Percentiles rank a stretch among this genome's conserved stretches.
Evolutionary conservation across 2,113 vertebrate genomes (phyloP).

Genomic region (Kryptolebias marmoratus): DNA sequence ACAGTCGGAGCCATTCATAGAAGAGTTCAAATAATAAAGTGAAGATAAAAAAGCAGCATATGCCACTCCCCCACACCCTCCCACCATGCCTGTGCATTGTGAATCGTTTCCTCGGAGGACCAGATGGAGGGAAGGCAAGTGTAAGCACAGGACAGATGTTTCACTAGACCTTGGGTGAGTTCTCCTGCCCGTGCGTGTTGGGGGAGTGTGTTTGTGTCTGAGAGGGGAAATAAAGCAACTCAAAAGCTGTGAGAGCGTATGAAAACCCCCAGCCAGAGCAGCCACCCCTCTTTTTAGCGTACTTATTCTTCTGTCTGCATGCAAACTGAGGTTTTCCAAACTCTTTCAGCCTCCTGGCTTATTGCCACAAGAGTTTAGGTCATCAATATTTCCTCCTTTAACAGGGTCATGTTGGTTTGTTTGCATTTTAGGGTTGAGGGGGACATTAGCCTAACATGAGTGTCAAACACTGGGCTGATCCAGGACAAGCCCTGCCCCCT

Average conservation of each 20-base stretch:
- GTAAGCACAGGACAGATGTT: constrained; percentile 56
- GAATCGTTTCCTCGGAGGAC: constrained; percentile 41
- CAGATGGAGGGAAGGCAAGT: constrained; percentile 54
- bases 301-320: neutral
- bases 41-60: constrained; percentile 43
- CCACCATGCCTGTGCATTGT: neutral
- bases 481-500: too few relatives aligned
- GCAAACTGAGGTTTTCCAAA: neutral
- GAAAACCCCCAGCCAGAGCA: constrained; percentile 8
- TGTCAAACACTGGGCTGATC: too few relatives aligned
- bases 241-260: constrained; percentile 3
- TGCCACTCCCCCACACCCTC: constrained; percentile 5
- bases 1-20: neutral
- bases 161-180: constrained; percentile 30
- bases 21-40: constrained; percentile 29
- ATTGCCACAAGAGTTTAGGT: neutral
- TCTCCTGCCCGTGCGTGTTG: constrained; percentile 19
- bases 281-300: neutral
- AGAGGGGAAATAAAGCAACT: constrained; percentile 23
- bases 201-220: constrained; percentile 10
- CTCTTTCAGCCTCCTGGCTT: neutral
- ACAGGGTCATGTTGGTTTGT: neutral
- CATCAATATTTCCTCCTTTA: neutral
- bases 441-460: neutral
- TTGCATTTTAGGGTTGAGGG: neutral